Evolutionary conservation across 2,797 vertebrate species (phyloP), one percentile per base, ranked within the genome.

Genomic region (Macropodus opercularis): DNA sequence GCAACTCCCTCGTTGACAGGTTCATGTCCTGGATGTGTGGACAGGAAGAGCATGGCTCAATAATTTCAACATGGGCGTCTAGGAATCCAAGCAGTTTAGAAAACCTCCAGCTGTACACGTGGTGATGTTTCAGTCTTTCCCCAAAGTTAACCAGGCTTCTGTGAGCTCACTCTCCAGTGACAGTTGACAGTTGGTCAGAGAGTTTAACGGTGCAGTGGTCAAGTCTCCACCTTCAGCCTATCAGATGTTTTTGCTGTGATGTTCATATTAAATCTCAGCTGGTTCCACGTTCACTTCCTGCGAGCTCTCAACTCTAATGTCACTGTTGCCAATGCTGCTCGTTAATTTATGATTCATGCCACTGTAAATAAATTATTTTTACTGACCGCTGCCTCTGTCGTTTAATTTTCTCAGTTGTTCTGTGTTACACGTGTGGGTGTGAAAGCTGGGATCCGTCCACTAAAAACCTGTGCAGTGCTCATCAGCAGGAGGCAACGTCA

Each of bases 351-450:
- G 95, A 96, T 96, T 96, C 94, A 95, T 96, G 93, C 94, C 94
- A 94, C 95, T 98, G 96, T 98, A 98, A 98, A 98, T 98, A 98
- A 98, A 98, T 94, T 95, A 96, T 96, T 94, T 95, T 95, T 89
- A 87, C 83, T 74, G 73, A 85, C 24, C 8, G 0, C 24, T 21
- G 66, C 3, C 22, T 71, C 38, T 23, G 80, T 68, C 41, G 66
- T 27, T 77, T 35, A 5, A 47, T 75, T 85, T 62, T 6, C 18
- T 15, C 11, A 34, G 24, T 31, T 2, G n/a, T n/a, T n/a, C n/a
- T n/a, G n/a, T n/a, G n/a, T n/a, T n/a, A n/a, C n/a, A n/a, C n/a
- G n/a, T n/a, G n/a, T n/a, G n/a, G n/a, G n/a, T n/a, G n/a, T n/a
- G n/a, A n/a, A n/a, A n/a, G n/a, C n/a, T n/a, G n/a, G n/a, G n/a